Evolutionary conservation across 2,888 invertebrate species (phyloP).

Genomic region (Mesorhabditis belari): DNA sequence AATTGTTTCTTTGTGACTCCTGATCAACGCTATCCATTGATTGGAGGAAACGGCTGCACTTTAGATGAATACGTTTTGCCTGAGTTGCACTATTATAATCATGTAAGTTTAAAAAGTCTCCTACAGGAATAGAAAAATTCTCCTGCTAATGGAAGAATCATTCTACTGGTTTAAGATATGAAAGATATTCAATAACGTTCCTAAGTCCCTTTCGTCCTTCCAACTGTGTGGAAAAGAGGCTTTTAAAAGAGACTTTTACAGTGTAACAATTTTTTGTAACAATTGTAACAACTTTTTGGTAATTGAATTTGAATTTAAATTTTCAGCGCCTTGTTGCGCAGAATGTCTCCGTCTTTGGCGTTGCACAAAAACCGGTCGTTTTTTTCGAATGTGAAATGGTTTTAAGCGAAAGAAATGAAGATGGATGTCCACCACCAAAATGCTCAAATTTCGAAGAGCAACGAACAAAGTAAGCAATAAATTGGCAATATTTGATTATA

Average conservation of each 20-base stretch:
- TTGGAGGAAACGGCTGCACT: conserved; percentile 37
- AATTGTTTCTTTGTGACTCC: conserved; percentile 31
- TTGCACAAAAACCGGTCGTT: conserved; percentile 34
- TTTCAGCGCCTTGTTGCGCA: conserved; percentile 16
- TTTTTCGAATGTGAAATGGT: conserved; percentile 40
- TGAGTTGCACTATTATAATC: conserved; percentile 29
- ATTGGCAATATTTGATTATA: no score
- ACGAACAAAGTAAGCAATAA: no score
- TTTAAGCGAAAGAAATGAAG: conserved; percentile 5
- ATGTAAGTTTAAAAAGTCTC: conserved; percentile 10
- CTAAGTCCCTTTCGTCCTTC: no score
- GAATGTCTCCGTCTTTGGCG: conserved; percentile 35
- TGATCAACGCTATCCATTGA: conserved; percentile 25
- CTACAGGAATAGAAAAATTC: no score
- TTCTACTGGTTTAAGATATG: neutral
- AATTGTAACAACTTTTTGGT: no score
- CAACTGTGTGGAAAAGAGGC: no score
- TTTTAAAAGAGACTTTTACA: no score
- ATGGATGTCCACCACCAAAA: neutral
- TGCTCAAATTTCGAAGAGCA: no score
- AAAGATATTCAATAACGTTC: no score
- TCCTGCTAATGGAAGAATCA: neutral
- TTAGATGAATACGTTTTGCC: conserved; percentile 28
- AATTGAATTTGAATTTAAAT: no score
- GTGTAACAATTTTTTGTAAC: no score